Evolutionary conservation across 2,888 invertebrate species (phyloP), one percentile per base, ranked within the genome.

Genomic region (Apocheima hispidaria): DNA sequence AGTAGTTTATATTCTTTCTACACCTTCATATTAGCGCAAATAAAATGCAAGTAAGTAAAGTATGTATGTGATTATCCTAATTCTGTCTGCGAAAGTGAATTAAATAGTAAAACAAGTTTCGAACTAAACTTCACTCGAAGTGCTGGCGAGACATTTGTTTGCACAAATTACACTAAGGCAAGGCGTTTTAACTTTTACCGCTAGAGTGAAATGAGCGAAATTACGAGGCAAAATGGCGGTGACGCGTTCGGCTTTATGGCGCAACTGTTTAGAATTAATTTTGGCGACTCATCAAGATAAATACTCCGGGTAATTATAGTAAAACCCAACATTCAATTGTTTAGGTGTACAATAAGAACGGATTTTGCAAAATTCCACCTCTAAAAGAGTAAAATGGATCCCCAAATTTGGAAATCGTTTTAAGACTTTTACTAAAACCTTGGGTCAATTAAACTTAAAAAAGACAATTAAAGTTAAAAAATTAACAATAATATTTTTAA

Each of bases 121-220:
- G n/a, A 21, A 49, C 49, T 20, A n/a, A 40, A 4, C n/a, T 18
- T 35, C 28, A n/a, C 53, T 35, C 18, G 18, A 44, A 23, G 36
- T 38, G 50, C 12, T 44, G 10, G 28, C 21, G 14, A 41, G 46
- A 58, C 65, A 46, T 30, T 43, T 56, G 60, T 56, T 50, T 50
- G 60, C 54, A 55, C 56, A 57, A 59, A 63, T 60, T 58, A 56
- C 64, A 58, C 52, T 51, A 50, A 62, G 63, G 51, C 48, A 35
- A 49, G 52, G 48, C 46, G 36, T 46, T 12, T 61, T 62, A n/a
- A 56, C 59, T 57, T 66, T 63, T 64, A 55, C 54, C 35, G 1
- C 6, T 30, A 54, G 43, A 60, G 49, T 53, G 55, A 46, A 26
- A 50, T 57, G 30, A 43, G 50, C 38, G 21, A 54, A 38, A 55